phyloP scores from a whole-genome alignment of 2,113 vertebrate species.

The Chiloscyllium plagiosum region DNA sequence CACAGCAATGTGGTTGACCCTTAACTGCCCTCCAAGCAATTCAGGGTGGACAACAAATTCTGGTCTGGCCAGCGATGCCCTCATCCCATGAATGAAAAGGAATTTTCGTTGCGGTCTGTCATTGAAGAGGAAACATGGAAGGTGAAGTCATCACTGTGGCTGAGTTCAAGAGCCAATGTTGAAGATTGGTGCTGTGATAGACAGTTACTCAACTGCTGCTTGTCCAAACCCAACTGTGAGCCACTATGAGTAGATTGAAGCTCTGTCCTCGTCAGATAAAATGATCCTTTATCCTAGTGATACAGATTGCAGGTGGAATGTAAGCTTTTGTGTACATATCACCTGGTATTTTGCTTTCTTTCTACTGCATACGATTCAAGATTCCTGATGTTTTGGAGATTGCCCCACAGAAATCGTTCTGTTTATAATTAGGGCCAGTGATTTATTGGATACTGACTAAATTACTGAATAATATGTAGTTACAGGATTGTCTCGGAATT shows the following conservation, averaged over 20 bases:
- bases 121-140: background rate
- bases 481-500: background rate
- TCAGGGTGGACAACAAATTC: no score
- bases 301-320: background rate
- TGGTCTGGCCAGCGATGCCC: no score
- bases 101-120: background rate
- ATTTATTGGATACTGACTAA: slow-evolving; percentile 4
- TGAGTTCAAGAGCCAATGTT: background rate
- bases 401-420: background rate
- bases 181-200: background rate
- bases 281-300: background rate
- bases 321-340: background rate
- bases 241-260: background rate
- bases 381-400: background rate
- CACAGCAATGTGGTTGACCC: no score
- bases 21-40: no score
- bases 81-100: no score
- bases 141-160: background rate
- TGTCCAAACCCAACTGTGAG: background rate
- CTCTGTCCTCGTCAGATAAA: background rate
- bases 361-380: background rate
- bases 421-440: background rate
- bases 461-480: background rate
- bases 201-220: background rate
- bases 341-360: background rate